Base-by-base conservation (phyloP, 1,140 invertebrate genomes). In the Aethina tumida region DNA sequence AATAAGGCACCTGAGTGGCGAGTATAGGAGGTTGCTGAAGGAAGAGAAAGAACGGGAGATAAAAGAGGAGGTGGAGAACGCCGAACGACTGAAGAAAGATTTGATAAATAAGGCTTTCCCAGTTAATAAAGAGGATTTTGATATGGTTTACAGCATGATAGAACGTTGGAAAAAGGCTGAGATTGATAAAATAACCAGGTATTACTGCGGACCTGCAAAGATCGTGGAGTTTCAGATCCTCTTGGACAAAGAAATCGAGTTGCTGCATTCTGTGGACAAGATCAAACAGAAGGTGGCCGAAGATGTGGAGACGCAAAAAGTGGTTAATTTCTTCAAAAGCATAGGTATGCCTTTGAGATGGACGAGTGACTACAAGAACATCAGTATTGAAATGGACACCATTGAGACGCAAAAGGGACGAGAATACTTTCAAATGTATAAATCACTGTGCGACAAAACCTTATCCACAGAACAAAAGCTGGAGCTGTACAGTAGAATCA, bases 91-190 rank as follows among this genome's bases (percentile, higher is more conserved):
- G 26, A 59, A 66, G 15, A 53, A 56, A 25, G 72, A 78, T 45
- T 61, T 76, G 5, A 57, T 71, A 22, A 66, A 68, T 12, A 71
- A 71, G 52, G 71, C 69, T 1, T 70, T 69, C 53, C 77, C 77
- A 0, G 66, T 64, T 41, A 71, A 66, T 0, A 66, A 69, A 36
- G 63, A 66, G 41, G 75, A 80, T 52, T 81, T 79, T 43, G 69
- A 74, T 36, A 70, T 77, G 58, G 53, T 82, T 2, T 79, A 77
- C 45, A 61, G 45, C 9, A 63, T 71, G 67, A 66, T 80, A 5
- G 74, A 79, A 46, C 64, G 65, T 9, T 80, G 77, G 77, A 73
- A 72, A 57, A 63, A 65, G 22, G 66, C 67, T 13, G 70, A 77
- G 62, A 65, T 73, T 10, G 58, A 69, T 31, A 57, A 69, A 36